Evolutionary conservation across 2,113 vertebrate species (phyloP), one percentile per base, ranked within the genome.

Genomic region (Cyprinodon variegatus): DNA sequence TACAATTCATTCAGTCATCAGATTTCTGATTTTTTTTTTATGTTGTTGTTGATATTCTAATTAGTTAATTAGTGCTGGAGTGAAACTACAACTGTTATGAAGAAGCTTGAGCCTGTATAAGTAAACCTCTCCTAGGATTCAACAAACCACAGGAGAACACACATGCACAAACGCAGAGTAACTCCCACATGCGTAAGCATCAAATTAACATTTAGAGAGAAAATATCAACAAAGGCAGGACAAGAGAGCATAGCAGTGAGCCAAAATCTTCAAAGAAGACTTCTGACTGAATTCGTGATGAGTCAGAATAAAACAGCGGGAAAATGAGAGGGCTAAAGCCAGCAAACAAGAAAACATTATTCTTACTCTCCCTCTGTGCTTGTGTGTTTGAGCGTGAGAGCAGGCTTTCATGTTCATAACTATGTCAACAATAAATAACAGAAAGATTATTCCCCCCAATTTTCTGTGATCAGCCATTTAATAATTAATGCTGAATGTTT

Each of bases 261-360:
- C 74, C 85, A 82, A 82, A 86, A 77, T 85, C 88, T 90, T 91
- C 90, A 89, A 89, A 92, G 83, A 87, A 75, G 59, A 91, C 89
- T 90, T 92, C 91, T 92, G 88, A 92, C 84, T 86, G 91, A 93
- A 93, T 92, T 67, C 43, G 43, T 84, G 83, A 93, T 92, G 89
- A 91, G 80, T 87, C 73, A 57, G 85, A 90, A 88, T 83, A 85
- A 89, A 90, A 89, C 71, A 13, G 79, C 70, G 74, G 57, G 66
- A 81, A 87, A 88, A 91, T 71, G 77, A 88, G 78, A 83, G 78
- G 59, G 67, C 72, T 75, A 78, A 66, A 40, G 57, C 22, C 57
- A 72, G 77, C 79, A 82, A 84, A 82, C 81, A 82, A 86, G 81
- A 88, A 86, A 91, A 81, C 64, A 81, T 80, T 62, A 65, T 78